phyloP scores from a whole-genome alignment of 2,888 invertebrate genomes.

The Pasiphila rectangulata region DNA sequence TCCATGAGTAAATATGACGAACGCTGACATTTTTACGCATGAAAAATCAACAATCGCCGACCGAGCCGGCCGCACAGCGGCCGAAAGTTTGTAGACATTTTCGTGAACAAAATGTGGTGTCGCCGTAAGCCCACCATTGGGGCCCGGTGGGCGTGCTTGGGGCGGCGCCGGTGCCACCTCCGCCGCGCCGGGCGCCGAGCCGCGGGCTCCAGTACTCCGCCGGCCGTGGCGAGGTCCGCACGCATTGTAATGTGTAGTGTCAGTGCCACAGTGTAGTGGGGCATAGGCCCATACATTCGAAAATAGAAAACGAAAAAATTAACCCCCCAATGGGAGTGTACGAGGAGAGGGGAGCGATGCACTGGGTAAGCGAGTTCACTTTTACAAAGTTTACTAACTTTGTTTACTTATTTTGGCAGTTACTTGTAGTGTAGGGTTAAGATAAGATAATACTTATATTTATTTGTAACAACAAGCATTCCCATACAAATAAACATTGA shows the following conservation, averaged over 20 bases:
- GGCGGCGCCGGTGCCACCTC: slow-evolving; percentile 37
- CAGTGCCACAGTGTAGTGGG: slow-evolving; percentile 74
- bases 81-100: slow-evolving; percentile 43
- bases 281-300: slow-evolving; percentile 75
- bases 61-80: slow-evolving; percentile 16
- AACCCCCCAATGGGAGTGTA: slow-evolving; percentile 94
- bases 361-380: slow-evolving; percentile 85
- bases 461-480: too few relatives aligned
- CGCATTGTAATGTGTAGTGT: slow-evolving; percentile 58
- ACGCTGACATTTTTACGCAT: slow-evolving; percentile 24
- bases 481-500: too few relatives aligned
- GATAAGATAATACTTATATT: too few relatives aligned
- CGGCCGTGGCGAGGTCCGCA: slow-evolving; percentile 67
- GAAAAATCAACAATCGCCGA: slow-evolving; percentile 26
- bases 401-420: not conserved
- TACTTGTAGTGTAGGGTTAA: not conserved
- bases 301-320: slow-evolving; percentile 77
- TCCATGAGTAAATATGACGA: slow-evolving; percentile 17
- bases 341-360: slow-evolving; percentile 94
- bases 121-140: slow-evolving; percentile 37
- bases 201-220: slow-evolving; percentile 43
- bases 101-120: slow-evolving; percentile 40
- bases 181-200: slow-evolving; percentile 38
- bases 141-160: slow-evolving; percentile 46
- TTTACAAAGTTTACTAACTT: slow-evolving; percentile 15